phyloP scores from a whole-genome alignment of 2,113 vertebrate genomes.

The Tretioscincus oriximinensis region DNA sequence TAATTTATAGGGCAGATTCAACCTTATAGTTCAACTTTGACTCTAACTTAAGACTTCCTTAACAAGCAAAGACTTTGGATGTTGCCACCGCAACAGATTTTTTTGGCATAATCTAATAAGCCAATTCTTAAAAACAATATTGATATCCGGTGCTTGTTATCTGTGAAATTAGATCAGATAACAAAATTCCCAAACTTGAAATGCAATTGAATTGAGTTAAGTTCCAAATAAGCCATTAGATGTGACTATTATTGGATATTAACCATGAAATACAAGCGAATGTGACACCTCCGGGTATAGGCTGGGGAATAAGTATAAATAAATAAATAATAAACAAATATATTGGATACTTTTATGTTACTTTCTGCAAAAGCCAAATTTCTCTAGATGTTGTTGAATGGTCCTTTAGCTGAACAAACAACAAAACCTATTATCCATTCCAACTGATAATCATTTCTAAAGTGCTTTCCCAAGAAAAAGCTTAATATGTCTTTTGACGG shows the following conservation, averaged over 20 bases:
- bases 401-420: not conserved
- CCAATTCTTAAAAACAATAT: not conserved
- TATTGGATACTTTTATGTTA: not conserved
- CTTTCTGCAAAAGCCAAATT: not conserved
- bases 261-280: not conserved
- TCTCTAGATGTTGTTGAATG: not conserved
- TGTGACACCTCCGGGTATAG: too few relatives aligned
- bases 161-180: not conserved
- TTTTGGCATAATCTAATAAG: not conserved
- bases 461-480: too few relatives aligned
- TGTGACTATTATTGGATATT: not conserved
- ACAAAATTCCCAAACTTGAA: not conserved
- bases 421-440: not conserved
- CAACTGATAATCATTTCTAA: not conserved
- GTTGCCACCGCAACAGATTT: not conserved
- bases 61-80: not conserved
- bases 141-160: conserved; percentile 13
- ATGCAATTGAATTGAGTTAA: not conserved
- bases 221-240: not conserved
- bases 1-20: not conserved
- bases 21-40: not conserved
- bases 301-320: too few relatives aligned
- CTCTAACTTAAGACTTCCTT: not conserved
- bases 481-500: not conserved
- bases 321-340: too few relatives aligned